Conservation (phyloP, 2,113 vertebrate genomes). For the Marmota flaviventris region DNA sequence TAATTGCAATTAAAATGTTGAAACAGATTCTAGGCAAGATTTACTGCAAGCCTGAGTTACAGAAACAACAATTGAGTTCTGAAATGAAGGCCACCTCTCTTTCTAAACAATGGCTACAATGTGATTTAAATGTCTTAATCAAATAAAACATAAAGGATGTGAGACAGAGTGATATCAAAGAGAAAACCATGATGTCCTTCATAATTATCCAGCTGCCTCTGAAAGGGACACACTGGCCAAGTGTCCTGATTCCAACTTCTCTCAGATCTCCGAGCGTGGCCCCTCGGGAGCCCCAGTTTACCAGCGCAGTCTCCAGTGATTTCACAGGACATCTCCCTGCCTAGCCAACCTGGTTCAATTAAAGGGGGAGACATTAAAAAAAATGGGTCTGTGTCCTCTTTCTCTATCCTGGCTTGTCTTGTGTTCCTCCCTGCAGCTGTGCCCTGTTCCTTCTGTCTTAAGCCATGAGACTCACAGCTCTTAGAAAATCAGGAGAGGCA, state of each 20-base stretch:
- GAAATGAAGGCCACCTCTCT: not conserved
- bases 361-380: not conserved
- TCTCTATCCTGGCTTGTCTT: not conserved
- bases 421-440: not conserved
- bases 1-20: slow-evolving; percentile 47
- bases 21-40: not conserved
- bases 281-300: not conserved
- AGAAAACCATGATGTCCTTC: slow-evolving; percentile 39
- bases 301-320: not conserved
- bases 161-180: slow-evolving; percentile 26
- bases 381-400: not conserved
- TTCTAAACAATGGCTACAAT: not conserved
- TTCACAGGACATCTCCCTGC: not conserved
- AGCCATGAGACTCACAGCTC: not conserved
- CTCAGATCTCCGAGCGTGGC: not conserved
- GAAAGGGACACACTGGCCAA: not conserved
- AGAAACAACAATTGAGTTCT: not conserved
- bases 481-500: not conserved
- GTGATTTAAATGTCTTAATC: slow-evolving; percentile 71
- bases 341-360: not conserved
- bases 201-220: slow-evolving; percentile 58
- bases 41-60: not conserved
- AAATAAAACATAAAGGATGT: slow-evolving; percentile 67
- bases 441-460: not conserved
- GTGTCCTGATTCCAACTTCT: not conserved